Conservation (phyloP, 2,888 invertebrate genomes). For the Electrophaes corylata region DNA sequence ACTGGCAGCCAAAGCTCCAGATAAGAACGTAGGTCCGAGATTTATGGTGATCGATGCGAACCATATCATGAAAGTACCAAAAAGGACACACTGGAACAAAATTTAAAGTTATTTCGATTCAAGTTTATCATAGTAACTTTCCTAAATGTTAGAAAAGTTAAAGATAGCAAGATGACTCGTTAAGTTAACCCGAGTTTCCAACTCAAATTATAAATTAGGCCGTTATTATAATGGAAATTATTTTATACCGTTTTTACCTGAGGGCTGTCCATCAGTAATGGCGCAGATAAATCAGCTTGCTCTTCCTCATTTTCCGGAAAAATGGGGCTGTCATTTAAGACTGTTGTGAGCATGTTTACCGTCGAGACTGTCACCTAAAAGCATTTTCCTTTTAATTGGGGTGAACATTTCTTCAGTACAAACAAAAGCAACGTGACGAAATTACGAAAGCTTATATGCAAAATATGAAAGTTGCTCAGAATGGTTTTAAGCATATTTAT, state of each 20-base stretch:
- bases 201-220: constrained; percentile 36
- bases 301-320: constrained; percentile 92
- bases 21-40: constrained; percentile 93
- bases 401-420: constrained; percentile 14
- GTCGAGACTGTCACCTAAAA: constrained; percentile 91
- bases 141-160: constrained; percentile 24
- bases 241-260: constrained; percentile 71
- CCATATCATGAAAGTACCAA: constrained; percentile 97
- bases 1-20: constrained; percentile 92
- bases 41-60: constrained; percentile 96
- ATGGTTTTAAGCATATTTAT: constrained; percentile 22
- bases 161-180: constrained; percentile 24
- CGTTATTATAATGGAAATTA: constrained; percentile 38
- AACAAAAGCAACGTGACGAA: constrained; percentile 23
- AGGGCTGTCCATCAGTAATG: constrained; percentile 92
- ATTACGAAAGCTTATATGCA: constrained; percentile 21
- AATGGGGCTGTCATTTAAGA: constrained; percentile 93
- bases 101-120: constrained; percentile 17
- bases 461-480: constrained; percentile 14
- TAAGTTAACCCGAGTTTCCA: constrained; percentile 17
- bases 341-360: constrained; percentile 94
- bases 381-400: constrained; percentile 31
- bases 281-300: constrained; percentile 87
- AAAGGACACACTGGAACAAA: constrained; percentile 91
- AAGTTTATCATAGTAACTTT: constrained; percentile 27